Evolutionary conservation across 2,888 invertebrate genomes (phyloP).

Genomic region (Octodonta nipae): DNA sequence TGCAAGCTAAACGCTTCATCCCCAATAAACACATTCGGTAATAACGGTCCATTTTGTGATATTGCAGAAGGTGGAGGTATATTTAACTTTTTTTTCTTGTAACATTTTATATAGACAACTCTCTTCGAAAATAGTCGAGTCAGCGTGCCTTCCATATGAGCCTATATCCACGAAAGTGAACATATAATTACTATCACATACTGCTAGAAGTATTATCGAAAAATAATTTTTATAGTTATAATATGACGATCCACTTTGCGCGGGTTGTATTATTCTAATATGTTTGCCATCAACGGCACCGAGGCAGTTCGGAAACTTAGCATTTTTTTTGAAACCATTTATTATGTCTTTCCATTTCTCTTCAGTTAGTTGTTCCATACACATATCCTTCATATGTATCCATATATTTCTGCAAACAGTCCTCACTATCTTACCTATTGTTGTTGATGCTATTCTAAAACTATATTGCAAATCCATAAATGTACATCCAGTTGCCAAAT

Average conservation of each 20-base stretch:
- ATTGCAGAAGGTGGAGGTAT: neutral
- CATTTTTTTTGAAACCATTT: conserved; percentile 2
- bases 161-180: conserved; percentile 5
- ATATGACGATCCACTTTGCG: conserved; percentile 3
- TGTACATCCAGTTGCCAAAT: too few species aligned
- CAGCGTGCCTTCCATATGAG: conserved; percentile 5
- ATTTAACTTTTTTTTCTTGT: conserved; percentile 1
- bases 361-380: conserved; percentile 2
- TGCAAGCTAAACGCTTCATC: conserved; percentile 7
- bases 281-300: conserved; percentile 7
- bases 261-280: conserved; percentile 3
- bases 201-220: conserved; percentile 4
- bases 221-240: conserved; percentile 6
- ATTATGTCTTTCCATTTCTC: conserved; percentile 2
- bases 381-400: conserved; percentile 1
- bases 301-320: conserved; percentile 5
- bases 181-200: conserved; percentile 4
- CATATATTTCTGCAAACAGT: conserved; percentile 5
- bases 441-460: conserved; percentile 5
- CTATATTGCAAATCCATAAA: conserved; percentile 3
- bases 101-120: conserved; percentile 2
- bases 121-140: conserved; percentile 5
- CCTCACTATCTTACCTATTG: conserved; percentile 3
- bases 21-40: conserved; percentile 6
- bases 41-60: neutral